phyloP scores from a whole-genome alignment of 2,797 vertebrate genomes.

The Eulemur mongoz region DNA sequence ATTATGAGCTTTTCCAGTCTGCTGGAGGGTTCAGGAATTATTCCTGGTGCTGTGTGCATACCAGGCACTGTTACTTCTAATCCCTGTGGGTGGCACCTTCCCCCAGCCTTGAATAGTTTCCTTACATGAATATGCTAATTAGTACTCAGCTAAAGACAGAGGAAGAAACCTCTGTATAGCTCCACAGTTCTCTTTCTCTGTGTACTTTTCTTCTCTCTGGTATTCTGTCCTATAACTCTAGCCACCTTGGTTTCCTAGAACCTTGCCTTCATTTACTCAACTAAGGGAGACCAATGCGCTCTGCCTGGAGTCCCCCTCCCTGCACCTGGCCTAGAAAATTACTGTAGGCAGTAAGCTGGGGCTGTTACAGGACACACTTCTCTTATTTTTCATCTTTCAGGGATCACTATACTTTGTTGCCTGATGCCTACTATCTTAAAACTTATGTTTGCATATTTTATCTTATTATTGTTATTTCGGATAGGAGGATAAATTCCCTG shows the following conservation, averaged over 20 bases:
- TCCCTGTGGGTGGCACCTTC: background rate
- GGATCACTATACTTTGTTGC: background rate
- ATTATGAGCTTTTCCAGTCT: background rate
- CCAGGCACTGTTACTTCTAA: background rate
- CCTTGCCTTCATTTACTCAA: background rate
- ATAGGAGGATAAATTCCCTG: background rate
- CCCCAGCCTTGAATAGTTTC: background rate
- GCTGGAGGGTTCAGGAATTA: background rate
- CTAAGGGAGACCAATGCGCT: background rate
- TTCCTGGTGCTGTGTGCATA: background rate
- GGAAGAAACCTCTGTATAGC: background rate
- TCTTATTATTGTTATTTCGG: background rate
- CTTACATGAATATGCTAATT: background rate
- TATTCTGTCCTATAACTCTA: background rate
- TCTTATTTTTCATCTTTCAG: background rate
- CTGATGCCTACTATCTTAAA: background rate
- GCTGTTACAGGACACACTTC: background rate
- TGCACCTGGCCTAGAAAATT: background rate
- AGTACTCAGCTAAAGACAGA: background rate
- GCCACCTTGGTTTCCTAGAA: background rate
- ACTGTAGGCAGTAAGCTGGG: background rate
- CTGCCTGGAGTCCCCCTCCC: background rate
- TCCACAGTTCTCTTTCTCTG: background rate
- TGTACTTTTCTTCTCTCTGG: background rate
- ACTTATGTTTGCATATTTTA: background rate